Conservation (phyloP, 2,113 vertebrate genomes). For the Haemorhous mexicanus region DNA sequence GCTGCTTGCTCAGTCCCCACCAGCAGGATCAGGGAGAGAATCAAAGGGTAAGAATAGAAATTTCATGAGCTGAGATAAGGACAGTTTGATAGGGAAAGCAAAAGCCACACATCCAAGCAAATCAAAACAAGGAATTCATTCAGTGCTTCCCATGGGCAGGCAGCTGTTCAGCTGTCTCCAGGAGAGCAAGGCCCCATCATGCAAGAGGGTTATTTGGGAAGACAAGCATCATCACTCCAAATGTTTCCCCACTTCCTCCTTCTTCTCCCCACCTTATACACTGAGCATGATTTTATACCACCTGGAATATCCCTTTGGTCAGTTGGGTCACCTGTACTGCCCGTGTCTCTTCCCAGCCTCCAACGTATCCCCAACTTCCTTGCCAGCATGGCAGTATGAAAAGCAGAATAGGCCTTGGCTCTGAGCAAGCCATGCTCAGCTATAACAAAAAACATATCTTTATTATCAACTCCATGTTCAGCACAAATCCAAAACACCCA, state of each 20-base stretch:
- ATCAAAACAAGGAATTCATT: not conserved
- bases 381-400: fast-evolving
- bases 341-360: not conserved
- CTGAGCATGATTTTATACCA: not conserved
- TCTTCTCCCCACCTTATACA: not conserved
- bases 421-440: not conserved
- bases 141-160: not conserved
- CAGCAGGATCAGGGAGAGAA: not conserved
- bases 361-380: not conserved
- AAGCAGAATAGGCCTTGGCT: not conserved
- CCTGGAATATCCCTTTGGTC: not conserved
- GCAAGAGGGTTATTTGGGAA: not conserved
- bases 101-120: not conserved
- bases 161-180: not conserved
- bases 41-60: not conserved
- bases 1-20: not conserved
- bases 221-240: not conserved
- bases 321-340: not conserved
- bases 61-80: not conserved
- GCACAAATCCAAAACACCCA: not conserved
- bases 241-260: fast-evolving
- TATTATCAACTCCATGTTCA: not conserved
- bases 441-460: not conserved
- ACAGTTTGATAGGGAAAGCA: not conserved
- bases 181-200: not conserved